Percentiles rank a stretch among this genome's conserved stretches.
These are phyloP conservation scores for Heliconius nattereri DNA, from an alignment of 1,140 invertebrate species.

Conservation along the genomic window DNA sequence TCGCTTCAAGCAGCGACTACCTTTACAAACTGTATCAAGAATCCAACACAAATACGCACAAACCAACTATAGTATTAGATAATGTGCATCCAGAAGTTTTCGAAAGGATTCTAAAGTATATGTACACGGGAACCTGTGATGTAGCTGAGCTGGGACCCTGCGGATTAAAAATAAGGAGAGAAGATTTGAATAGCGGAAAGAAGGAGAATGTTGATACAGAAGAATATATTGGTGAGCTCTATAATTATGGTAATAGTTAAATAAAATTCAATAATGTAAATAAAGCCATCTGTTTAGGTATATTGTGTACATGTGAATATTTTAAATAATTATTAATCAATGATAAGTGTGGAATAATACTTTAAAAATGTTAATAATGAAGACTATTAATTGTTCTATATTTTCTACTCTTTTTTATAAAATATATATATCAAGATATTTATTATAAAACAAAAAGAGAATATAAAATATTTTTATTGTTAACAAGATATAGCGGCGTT, in stretches of 20 bases:
- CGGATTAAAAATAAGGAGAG: conserved; percentile 66
- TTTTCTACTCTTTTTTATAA: too few species aligned
- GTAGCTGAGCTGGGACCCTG: conserved; percentile 81
- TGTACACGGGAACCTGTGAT: conserved; percentile 86
- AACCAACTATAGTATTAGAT: conserved; percentile 69
- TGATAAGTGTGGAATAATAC: too few species aligned
- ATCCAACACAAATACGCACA: conserved; percentile 47
- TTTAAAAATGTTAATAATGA: too few species aligned
- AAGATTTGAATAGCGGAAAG: conserved; percentile 53
- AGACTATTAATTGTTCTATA: too few species aligned
- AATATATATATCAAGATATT: too few species aligned
- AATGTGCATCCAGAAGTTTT: conserved; percentile 84
- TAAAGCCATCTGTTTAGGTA: too few species aligned
- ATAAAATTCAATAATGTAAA: not conserved
- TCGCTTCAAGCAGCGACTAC: conserved; percentile 83
- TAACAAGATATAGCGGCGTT: not conserved
- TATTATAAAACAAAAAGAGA: too few species aligned
- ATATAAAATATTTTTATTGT: too few species aligned
- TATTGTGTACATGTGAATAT: too few species aligned
- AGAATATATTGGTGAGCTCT: conserved; percentile 57
- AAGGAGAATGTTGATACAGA: conserved; percentile 51
- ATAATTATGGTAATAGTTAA: not conserved
- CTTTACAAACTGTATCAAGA: conserved; percentile 72
- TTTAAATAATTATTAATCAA: too few species aligned
- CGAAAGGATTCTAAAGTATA: conserved; percentile 83